phyloP scores from a whole-genome alignment of 2,797 vertebrate genomes.

The Columba guinea region DNA sequence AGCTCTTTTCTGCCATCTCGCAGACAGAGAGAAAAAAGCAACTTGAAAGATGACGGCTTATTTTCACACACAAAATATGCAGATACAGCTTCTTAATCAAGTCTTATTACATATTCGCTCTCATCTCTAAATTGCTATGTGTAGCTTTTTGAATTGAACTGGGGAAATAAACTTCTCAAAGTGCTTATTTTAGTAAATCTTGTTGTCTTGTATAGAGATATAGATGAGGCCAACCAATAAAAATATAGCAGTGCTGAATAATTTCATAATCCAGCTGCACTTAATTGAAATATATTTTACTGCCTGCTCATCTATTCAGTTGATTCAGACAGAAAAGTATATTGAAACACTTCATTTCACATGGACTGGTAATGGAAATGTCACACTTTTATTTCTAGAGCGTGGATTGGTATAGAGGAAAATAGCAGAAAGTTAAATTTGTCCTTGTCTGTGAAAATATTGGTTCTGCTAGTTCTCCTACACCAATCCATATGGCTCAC shows the following conservation, averaged over 20 bases:
- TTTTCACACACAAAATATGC: conserved; percentile 14
- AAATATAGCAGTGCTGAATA: not conserved
- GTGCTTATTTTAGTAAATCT: not conserved
- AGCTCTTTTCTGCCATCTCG: conserved; percentile 70
- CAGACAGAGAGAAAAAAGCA: conserved; percentile 38
- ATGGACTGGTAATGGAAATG: not conserved
- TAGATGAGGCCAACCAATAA: not conserved
- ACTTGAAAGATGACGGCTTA: conserved; percentile 28
- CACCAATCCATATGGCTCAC: conserved; percentile 80
- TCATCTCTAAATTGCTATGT: not conserved
- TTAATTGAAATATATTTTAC: not conserved
- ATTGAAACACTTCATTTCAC: not conserved
- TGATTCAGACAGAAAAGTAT: not conserved
- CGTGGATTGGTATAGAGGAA: conserved; percentile 84
- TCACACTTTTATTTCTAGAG: conserved; percentile 50
- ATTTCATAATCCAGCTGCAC: conserved; percentile 19
- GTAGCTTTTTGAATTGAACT: not conserved
- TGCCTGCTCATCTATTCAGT: conserved; percentile 9
- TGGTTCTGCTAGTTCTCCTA: conserved; percentile 85
- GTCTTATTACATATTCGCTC: not conserved
- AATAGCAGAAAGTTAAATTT: conserved; percentile 86
- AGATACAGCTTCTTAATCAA: not conserved
- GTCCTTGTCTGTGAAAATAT: conserved; percentile 83
- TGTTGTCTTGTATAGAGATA: not conserved
- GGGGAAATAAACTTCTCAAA: not conserved